A percentile compares a stretch with the other conserved stretches of the same genome.
These are phyloP conservation scores for Hemicrepidius hirtus DNA, from an alignment of 2,888 invertebrate species.

Conservation along the genomic window DNA sequence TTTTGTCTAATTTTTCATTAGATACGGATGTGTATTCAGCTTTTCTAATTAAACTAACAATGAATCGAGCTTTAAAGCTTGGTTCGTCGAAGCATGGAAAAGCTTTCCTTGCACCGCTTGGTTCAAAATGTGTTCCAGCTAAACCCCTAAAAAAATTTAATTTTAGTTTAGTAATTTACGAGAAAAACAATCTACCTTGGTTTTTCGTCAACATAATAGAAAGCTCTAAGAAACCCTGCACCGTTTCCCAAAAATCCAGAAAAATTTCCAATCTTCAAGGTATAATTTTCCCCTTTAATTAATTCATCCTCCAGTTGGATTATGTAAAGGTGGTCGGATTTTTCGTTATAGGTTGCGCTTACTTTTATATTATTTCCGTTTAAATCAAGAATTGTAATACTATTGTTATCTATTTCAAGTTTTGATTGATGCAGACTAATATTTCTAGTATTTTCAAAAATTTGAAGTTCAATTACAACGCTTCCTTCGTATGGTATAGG, in stretches of 20 bases:
- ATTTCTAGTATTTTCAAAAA: slow-evolving; percentile 3
- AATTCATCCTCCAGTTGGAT: slow-evolving; percentile 15
- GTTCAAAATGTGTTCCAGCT: slow-evolving; percentile 37
- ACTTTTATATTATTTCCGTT: slow-evolving; percentile 17
- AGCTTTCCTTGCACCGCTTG: slow-evolving; percentile 76
- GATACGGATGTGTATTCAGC: slow-evolving; percentile 30
- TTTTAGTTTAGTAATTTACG: too few relatives aligned
- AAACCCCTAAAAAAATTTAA: slow-evolving; percentile 5
- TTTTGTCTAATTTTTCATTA: slow-evolving; percentile 32
- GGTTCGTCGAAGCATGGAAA: slow-evolving; percentile 86
- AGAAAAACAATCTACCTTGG: not conserved
- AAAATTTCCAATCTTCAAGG: slow-evolving; percentile 24
- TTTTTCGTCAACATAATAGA: slow-evolving; percentile 4
- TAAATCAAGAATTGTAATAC: not conserved
- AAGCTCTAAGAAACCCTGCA: slow-evolving; percentile 23
- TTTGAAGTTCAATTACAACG: slow-evolving; percentile 17
- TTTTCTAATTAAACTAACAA: slow-evolving; percentile 67
- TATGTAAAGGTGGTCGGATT: slow-evolving; percentile 8
- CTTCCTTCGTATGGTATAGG: slow-evolving; percentile 1
- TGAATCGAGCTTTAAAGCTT: slow-evolving; percentile 65
- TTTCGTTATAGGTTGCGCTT: not conserved
- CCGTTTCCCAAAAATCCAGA: not conserved
- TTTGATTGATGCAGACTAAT: slow-evolving; percentile 6
- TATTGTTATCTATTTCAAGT: not conserved
- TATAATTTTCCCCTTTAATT: not conserved